Percentiles rank a stretch among this genome's conserved stretches.
Evolutionary conservation across 1,140 invertebrate species (phyloP).

Genomic region (Himalopsyche phryganea): DNA sequence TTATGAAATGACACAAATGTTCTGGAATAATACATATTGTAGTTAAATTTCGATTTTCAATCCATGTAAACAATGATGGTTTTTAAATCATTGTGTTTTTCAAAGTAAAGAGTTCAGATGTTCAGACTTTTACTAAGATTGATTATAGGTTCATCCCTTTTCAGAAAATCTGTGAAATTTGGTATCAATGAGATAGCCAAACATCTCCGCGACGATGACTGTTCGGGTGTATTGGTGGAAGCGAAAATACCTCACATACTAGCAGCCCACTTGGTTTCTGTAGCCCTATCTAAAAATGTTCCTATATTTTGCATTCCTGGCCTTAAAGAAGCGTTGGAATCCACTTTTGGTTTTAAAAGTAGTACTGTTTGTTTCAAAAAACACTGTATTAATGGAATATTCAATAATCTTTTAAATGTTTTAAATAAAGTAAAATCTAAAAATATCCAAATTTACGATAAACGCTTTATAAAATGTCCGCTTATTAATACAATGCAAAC

Average conservation of each 20-base stretch:
- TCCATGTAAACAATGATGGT: too few relatives aligned
- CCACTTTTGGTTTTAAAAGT: slow-evolving; percentile 22
- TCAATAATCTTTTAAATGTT: not conserved
- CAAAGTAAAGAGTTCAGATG: too few relatives aligned
- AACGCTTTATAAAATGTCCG: not conserved
- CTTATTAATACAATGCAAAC: not conserved
- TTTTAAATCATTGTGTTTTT: too few relatives aligned
- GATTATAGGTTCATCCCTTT: too few relatives aligned
- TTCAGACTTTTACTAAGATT: too few relatives aligned
- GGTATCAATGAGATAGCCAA: slow-evolving; percentile 26
- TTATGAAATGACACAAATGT: too few relatives aligned
- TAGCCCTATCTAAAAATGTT: slow-evolving; percentile 12
- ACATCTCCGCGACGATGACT: slow-evolving; percentile 14
- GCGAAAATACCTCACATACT: slow-evolving; percentile 23
- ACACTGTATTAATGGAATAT: not conserved
- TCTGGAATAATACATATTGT: too few relatives aligned
- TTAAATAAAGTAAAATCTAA: slow-evolving; percentile 3
- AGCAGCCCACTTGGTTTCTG: slow-evolving; percentile 15
- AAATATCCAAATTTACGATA: not conserved
- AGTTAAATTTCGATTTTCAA: too few relatives aligned
- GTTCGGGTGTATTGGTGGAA: slow-evolving; percentile 25
- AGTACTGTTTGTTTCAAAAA: slow-evolving; percentile 23
- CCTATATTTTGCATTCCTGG: slow-evolving; percentile 21
- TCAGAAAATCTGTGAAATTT: slow-evolving; percentile 22
- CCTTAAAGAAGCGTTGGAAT: slow-evolving; percentile 5